phyloP scores from a whole-genome alignment of 1,140 invertebrate species.

The Trichoplusia ni region DNA sequence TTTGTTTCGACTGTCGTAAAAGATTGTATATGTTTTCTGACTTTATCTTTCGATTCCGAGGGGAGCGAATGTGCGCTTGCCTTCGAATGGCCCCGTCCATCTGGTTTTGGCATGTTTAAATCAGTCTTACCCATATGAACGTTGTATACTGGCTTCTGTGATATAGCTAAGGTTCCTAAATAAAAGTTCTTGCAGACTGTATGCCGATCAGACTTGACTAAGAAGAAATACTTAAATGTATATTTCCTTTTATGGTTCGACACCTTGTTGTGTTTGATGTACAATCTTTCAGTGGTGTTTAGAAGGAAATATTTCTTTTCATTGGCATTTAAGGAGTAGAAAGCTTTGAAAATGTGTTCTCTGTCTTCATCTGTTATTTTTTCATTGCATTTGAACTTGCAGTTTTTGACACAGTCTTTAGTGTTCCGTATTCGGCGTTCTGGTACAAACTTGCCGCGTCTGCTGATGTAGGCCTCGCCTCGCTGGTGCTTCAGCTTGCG shows the following conservation, averaged over 20 bases:
- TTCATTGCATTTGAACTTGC: constrained; percentile 70
- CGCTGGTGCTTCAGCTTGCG: constrained; percentile 70
- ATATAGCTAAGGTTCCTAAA: constrained; percentile 74
- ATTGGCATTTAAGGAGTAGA: constrained; percentile 72
- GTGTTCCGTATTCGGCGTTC: constrained; percentile 61
- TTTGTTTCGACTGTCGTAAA: constrained; percentile 66
- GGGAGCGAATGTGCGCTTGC: constrained; percentile 64
- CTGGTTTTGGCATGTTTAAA: constrained; percentile 72
- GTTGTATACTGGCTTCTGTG: constrained; percentile 75
- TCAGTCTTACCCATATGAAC: constrained; percentile 72
- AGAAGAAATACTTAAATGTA: constrained; percentile 74
- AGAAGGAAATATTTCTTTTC: constrained; percentile 74
- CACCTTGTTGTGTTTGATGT: constrained; percentile 53
- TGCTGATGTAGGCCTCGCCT: constrained; percentile 71
- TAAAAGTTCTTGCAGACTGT: constrained; percentile 76
- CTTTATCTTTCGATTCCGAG: constrained; percentile 64
- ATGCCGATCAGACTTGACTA: constrained; percentile 60
- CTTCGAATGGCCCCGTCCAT: constrained; percentile 64
- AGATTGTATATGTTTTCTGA: constrained; percentile 67
- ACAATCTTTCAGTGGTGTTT: constrained; percentile 68
- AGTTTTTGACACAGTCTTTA: constrained; percentile 69
- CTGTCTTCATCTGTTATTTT: constrained; percentile 65
- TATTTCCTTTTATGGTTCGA: constrained; percentile 58
- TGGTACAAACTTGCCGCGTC: constrained; percentile 69
- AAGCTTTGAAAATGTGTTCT: constrained; percentile 73